A percentile compares a stretch with the other conserved stretches of the same genome.
Conservation (phyloP, 2,888 invertebrate genomes). For the Xestia rhomboidea region DNA sequence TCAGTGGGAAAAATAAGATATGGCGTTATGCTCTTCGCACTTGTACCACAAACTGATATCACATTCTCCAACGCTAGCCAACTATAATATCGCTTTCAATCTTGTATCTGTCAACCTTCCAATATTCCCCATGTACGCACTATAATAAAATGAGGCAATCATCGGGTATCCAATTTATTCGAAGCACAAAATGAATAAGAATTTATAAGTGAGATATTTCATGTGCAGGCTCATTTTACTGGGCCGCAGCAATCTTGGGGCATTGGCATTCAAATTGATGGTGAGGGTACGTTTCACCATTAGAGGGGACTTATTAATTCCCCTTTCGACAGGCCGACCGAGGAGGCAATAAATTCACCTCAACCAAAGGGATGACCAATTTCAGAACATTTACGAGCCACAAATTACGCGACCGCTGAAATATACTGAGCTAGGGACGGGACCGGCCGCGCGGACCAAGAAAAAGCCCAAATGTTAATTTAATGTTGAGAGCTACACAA, state of each 20-base stretch:
- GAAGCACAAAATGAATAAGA: constrained; percentile 83
- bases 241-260: constrained; percentile 87
- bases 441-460: constrained; percentile 82
- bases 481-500: constrained; percentile 88
- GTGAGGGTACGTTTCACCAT: constrained; percentile 90
- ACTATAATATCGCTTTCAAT: constrained; percentile 49
- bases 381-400: constrained; percentile 91
- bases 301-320: constrained; percentile 91
- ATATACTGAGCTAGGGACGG: constrained; percentile 87
- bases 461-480: constrained; percentile 90
- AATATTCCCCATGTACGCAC: constrained; percentile 66
- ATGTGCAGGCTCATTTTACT: constrained; percentile 85
- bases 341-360: constrained; percentile 90
- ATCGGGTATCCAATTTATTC: constrained; percentile 82
- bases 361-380: constrained; percentile 91
- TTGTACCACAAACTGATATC: constrained; percentile 26
- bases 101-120: constrained; percentile 58
- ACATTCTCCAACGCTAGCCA: constrained; percentile 32
- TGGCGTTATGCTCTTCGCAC: constrained; percentile 9
- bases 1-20: constrained; percentile 12
- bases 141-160: constrained; percentile 80
- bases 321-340: constrained; percentile 90
- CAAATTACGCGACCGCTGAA: constrained; percentile 90
- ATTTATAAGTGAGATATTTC: constrained; percentile 86
- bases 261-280: constrained; percentile 91